These are phyloP conservation scores for Acrobasis suavella DNA, from an alignment of 2,888 invertebrate genomes.

Conservation along the genomic window DNA sequence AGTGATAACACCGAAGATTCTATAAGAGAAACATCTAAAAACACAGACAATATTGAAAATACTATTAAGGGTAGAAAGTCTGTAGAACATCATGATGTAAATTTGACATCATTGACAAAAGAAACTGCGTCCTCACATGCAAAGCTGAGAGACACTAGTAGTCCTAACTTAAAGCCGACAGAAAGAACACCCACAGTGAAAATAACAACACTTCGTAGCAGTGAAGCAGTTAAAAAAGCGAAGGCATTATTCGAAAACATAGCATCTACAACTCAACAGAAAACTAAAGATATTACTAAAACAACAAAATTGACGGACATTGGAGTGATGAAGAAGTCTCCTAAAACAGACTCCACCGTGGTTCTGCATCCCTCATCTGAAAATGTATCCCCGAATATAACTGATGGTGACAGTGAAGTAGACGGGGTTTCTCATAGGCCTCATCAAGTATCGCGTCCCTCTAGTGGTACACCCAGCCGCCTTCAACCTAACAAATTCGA, in stretches of 20 bases:
- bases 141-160: constrained; percentile 49
- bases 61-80: constrained; percentile 31
- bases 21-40: constrained; percentile 31
- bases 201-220: constrained; percentile 77
- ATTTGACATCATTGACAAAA: constrained; percentile 44
- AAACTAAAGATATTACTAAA: constrained; percentile 53
- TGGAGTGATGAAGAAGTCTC: constrained; percentile 65
- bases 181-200: constrained; percentile 58
- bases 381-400: constrained; percentile 44
- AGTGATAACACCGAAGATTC: constrained; percentile 37
- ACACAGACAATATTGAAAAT: constrained; percentile 32
- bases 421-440: constrained; percentile 35
- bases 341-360: constrained; percentile 52
- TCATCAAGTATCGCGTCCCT: constrained; percentile 38
- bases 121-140: constrained; percentile 53
- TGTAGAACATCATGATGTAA: constrained; percentile 38
- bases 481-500: constrained; percentile 36
- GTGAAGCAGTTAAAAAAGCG: constrained; percentile 86
- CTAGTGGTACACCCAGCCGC: constrained; percentile 40
- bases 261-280: constrained; percentile 62
- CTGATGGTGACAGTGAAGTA: constrained; percentile 49
- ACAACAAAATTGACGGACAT: constrained; percentile 76
- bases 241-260: constrained; percentile 88
- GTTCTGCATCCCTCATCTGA: constrained; percentile 50
- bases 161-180: constrained; percentile 44